phyloP scores from a whole-genome alignment of 2,888 invertebrate species.

The Oscheius sp. region DNA sequence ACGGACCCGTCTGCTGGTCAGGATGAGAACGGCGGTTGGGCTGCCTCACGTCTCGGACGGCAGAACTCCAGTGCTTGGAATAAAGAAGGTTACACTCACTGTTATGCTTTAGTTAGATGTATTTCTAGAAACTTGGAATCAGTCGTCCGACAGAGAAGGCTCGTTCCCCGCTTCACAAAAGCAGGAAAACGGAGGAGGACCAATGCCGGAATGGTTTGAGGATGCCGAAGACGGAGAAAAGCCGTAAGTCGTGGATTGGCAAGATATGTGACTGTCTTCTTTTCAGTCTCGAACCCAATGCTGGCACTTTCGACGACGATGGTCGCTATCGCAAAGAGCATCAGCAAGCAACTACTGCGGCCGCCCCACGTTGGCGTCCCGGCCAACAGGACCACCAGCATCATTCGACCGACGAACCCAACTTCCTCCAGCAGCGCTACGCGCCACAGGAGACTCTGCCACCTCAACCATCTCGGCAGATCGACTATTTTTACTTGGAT shows the following conservation, averaged over 20 bases:
- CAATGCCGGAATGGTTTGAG: slow-evolving; percentile 46
- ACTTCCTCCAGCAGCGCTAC: not conserved
- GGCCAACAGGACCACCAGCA: slow-evolving; percentile 3
- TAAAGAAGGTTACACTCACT: slow-evolving; percentile 9
- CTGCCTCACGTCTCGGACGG: slow-evolving; percentile 9
- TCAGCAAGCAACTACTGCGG: slow-evolving; percentile 1
- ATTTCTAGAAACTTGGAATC: slow-evolving; percentile 12
- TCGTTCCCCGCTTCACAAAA: not conserved
- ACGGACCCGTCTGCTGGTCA: not conserved
- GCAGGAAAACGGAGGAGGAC: slow-evolving; percentile 12
- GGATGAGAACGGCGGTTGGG: slow-evolving; percentile 27
- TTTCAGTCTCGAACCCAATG: slow-evolving; percentile 7
- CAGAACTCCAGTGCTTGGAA: slow-evolving; percentile 29
- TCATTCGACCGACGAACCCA: not conserved
- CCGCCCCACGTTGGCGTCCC: not conserved
- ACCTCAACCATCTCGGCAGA: not conserved
- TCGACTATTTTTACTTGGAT: slow-evolving; percentile 21
- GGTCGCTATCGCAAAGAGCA: slow-evolving; percentile 21
- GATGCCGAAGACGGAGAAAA: slow-evolving; percentile 36
- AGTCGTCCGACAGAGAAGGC: slow-evolving; percentile 1
- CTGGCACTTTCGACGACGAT: slow-evolving; percentile 35
- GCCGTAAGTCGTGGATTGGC: not conserved
- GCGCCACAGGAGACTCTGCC: not conserved
- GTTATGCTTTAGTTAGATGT: not conserved
- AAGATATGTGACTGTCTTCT: not conserved